Evolutionary conservation across 2,113 vertebrate genomes (phyloP).

Genomic region (Misgurnus mizolepis): DNA sequence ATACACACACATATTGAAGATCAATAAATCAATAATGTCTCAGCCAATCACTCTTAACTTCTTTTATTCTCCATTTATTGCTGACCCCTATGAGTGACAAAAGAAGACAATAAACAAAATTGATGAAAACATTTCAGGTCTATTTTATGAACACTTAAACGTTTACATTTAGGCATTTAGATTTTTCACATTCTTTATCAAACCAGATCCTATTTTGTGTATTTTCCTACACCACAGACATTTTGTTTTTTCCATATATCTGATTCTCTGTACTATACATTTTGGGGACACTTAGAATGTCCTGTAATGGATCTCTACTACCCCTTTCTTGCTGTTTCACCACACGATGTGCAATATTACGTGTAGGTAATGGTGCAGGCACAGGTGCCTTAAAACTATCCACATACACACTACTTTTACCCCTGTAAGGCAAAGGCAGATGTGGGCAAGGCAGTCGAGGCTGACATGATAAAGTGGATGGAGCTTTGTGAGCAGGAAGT

Average conservation of each 20-base stretch:
- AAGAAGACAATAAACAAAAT: neutral
- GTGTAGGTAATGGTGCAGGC: neutral
- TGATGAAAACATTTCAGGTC: conserved; percentile 8
- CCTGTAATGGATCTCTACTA: neutral
- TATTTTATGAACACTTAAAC: too few relatives aligned
- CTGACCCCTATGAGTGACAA: neutral
- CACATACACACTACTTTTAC: conserved; percentile 47
- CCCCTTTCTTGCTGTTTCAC: neutral
- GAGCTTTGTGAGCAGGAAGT: conserved; percentile 30
- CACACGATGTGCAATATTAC: neutral
- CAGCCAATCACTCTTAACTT: conserved; percentile 2
- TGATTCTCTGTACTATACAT: conserved; percentile 53
- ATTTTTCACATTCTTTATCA: neutral
- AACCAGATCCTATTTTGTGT: neutral
- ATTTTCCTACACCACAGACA: conserved; percentile 36
- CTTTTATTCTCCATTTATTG: conserved; percentile 25
- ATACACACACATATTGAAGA: neutral
- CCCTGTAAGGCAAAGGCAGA: conserved; percentile 37
- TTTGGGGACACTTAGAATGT: conserved; percentile 46
- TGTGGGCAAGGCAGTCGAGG: conserved; percentile 30
- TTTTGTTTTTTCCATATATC: conserved; percentile 40
- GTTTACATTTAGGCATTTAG: too few relatives aligned
- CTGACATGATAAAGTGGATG: conserved; percentile 10
- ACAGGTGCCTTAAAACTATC: conserved; percentile 41
- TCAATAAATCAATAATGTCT: conserved; percentile 31